phyloP scores from a whole-genome alignment of 2,113 vertebrate species.

The Gavialis gangeticus region DNA sequence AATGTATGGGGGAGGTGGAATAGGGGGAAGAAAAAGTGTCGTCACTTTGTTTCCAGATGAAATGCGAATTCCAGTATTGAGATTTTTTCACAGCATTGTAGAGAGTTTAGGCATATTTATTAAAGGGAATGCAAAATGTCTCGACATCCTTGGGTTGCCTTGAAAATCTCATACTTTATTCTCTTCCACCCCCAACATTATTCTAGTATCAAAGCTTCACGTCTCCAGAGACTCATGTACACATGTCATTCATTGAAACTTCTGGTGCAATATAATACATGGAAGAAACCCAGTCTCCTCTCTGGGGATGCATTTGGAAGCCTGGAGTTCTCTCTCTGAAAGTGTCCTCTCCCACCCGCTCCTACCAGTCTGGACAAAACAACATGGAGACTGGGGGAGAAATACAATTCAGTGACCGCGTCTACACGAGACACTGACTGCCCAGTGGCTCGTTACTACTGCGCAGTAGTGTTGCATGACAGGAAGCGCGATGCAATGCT shows the following conservation, averaged over 20 bases:
- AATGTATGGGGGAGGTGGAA: neutral
- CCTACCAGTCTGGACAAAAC: conserved; percentile 7
- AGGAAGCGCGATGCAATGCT: too few species aligned
- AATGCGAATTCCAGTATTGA: neutral
- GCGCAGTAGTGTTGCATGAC: too few species aligned
- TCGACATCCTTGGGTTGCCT: neutral
- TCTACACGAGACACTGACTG: too few species aligned
- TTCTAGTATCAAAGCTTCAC: neutral
- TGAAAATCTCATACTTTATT: neutral
- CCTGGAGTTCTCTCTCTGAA: conserved; percentile 24
- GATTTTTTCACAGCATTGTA: neutral
- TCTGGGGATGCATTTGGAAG: neutral
- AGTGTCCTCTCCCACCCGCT: neutral
- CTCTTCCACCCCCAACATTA: neutral
- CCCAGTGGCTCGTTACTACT: too few species aligned
- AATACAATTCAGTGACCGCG: neutral
- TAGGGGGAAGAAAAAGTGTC: neutral
- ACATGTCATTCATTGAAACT: neutral
- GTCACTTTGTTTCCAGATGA: neutral
- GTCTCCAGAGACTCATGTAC: neutral
- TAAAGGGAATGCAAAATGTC: neutral
- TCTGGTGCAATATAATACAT: neutral
- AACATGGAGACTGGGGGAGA: neutral
- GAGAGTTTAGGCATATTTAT: neutral
- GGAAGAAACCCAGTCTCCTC: neutral